phyloP scores from a whole-genome alignment of 2,113 vertebrate genomes.

The Gallinago media region DNA sequence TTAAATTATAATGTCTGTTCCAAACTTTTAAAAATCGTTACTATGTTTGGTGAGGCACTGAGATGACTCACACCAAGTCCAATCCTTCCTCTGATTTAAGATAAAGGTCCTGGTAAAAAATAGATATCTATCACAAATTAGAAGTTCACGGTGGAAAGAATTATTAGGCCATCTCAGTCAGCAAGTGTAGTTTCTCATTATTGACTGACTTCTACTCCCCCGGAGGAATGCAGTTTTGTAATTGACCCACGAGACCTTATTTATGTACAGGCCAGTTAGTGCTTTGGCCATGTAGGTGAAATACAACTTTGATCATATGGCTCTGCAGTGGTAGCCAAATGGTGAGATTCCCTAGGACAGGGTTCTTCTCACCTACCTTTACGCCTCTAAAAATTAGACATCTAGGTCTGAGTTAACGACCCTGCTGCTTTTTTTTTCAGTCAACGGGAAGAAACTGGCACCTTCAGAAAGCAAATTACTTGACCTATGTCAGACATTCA shows the following conservation, averaged over 20 bases:
- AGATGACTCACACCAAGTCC: neutral
- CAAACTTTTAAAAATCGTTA: neutral
- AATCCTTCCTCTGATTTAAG: neutral
- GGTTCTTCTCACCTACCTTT: neutral
- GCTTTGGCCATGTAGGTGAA: neutral
- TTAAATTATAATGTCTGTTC: neutral
- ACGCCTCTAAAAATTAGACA: neutral
- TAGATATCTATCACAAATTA: neutral
- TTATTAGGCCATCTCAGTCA: neutral
- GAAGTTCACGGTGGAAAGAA: neutral
- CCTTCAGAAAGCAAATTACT: constrained; percentile 12
- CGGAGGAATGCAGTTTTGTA: neutral
- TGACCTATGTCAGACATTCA: neutral
- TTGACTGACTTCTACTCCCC: neutral
- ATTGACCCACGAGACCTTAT: neutral
- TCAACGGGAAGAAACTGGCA: neutral
- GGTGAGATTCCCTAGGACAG: neutral
- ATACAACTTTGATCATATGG: neutral
- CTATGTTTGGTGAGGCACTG: neutral
- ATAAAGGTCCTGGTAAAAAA: neutral
- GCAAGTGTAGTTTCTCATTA: constrained; percentile 21
- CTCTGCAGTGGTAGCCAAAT: neutral
- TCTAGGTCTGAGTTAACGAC: neutral
- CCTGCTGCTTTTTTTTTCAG: neutral
- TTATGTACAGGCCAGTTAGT: neutral